Evolutionary conservation across 2,113 vertebrate species (phyloP).

Genomic region (Pandion haliaetus): DNA sequence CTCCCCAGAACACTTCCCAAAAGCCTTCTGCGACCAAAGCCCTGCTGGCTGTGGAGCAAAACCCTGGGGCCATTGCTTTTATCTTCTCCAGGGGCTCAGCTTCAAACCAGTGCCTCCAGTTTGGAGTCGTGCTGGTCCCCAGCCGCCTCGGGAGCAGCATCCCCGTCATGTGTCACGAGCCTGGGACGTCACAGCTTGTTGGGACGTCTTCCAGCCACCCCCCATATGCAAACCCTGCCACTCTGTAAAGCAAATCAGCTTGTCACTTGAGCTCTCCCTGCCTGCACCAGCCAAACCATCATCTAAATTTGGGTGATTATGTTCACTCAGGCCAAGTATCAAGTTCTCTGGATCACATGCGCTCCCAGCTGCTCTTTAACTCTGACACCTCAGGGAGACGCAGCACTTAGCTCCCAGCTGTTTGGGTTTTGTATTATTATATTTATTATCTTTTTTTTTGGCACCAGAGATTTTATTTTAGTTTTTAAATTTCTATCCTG

Average conservation of each 20-base stretch:
- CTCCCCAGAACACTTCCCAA: not conserved
- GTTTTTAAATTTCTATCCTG: not conserved
- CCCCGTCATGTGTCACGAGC: rapidly evolving
- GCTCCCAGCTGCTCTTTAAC: constrained; percentile 70
- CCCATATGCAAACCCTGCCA: not conserved
- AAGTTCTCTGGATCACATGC: constrained; percentile 84
- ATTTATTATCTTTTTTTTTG: not conserved
- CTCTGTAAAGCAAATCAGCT: constrained; percentile 1
- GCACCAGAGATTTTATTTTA: not conserved
- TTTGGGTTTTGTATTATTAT: not conserved
- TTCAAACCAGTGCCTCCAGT: not conserved
- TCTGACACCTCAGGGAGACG: not conserved
- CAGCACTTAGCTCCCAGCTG: not conserved
- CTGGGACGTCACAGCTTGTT: not conserved
- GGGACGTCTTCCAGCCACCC: not conserved
- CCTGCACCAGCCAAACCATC: constrained; percentile 56
- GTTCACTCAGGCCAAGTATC: constrained; percentile 75
- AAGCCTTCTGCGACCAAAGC: not conserved
- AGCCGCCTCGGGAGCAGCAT: not conserved
- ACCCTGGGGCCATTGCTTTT: not conserved
- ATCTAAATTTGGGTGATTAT: constrained; percentile 86
- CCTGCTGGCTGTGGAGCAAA: not conserved
- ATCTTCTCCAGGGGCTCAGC: not conserved
- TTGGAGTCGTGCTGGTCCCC: not conserved
- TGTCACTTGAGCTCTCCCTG: constrained; percentile 69